Percentiles rank a stretch among this genome's conserved stretches.
Evolutionary conservation across 2,888 invertebrate species (phyloP).

Genomic region (Pristionchus arcanus): DNA sequence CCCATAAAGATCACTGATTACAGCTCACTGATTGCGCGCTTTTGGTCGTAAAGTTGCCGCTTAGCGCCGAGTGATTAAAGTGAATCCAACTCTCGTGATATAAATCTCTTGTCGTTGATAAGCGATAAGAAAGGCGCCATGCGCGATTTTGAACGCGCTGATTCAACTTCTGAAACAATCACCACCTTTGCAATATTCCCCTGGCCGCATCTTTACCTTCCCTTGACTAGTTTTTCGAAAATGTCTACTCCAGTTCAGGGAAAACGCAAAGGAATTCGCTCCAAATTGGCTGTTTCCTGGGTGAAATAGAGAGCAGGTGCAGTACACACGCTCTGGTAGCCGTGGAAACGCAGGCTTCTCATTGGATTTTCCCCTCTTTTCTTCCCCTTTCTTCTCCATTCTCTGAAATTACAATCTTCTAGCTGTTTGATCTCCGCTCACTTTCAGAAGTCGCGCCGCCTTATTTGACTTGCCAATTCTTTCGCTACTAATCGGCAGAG

Average conservation of each 20-base stretch:
- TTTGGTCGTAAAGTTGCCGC: neutral
- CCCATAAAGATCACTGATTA: slow-evolving; percentile 15
- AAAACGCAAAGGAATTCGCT: neutral
- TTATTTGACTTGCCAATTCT: neutral
- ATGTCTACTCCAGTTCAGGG: neutral
- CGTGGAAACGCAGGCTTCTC: neutral
- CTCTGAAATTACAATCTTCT: neutral
- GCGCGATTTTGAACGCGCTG: slow-evolving; percentile 34
- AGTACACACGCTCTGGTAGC: neutral
- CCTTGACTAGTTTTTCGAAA: too few relatives aligned
- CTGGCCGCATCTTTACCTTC: neutral
- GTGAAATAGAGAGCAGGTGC: slow-evolving; percentile 6
- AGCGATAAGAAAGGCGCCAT: neutral
- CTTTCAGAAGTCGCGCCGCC: neutral
- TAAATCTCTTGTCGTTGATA: slow-evolving; percentile 6
- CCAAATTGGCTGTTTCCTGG: neutral
- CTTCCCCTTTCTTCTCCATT: neutral
- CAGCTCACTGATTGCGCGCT: neutral
- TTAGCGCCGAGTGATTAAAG: neutral
- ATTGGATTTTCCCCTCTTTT: neutral
- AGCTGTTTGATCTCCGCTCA: neutral
- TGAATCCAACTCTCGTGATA: slow-evolving; percentile 14
- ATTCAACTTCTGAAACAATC: slow-evolving; percentile 10
- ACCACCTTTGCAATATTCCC: neutral
- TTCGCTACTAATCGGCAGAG: neutral